Conservation (phyloP, 2,113 vertebrate species). For the Strix aluco region DNA sequence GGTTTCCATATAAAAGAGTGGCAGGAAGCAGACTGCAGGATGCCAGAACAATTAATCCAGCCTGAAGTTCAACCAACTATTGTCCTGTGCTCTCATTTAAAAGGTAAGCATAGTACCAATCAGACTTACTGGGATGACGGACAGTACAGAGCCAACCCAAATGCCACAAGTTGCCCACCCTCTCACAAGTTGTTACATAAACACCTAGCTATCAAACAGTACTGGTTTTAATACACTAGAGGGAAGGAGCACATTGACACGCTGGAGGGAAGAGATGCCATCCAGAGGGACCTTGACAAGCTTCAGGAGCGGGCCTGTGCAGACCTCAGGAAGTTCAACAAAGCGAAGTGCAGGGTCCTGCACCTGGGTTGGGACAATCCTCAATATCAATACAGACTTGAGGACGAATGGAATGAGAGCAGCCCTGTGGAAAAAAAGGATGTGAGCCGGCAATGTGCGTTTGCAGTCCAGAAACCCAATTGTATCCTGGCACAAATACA, state of each 20-base stretch:
- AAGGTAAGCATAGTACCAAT: not conserved
- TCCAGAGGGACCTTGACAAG: not conserved
- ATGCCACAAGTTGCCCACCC: not conserved
- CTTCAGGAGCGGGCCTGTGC: not conserved
- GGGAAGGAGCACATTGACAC: not conserved
- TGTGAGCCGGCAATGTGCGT: rapidly evolving
- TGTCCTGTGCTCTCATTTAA: not conserved
- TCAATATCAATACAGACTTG: not conserved
- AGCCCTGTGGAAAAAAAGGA: not conserved
- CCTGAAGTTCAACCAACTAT: not conserved
- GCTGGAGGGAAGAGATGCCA: not conserved
- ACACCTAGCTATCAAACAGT: not conserved
- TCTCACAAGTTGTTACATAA: not conserved
- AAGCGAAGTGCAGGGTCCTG: not conserved
- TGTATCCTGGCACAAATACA: not conserved
- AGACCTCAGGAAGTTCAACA: not conserved
- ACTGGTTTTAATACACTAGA: not conserved
- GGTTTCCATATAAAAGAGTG: not conserved
- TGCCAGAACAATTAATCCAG: not conserved
- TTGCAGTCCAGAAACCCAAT: not conserved
- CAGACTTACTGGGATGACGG: not conserved
- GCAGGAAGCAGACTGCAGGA: not conserved
- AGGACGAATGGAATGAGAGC: not conserved
- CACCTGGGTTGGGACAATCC: not conserved
- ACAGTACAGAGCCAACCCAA: not conserved